These are phyloP conservation scores for Hemichromis elongatus DNA, from an alignment of 2,113 vertebrate species.

Conservation along the genomic window DNA sequence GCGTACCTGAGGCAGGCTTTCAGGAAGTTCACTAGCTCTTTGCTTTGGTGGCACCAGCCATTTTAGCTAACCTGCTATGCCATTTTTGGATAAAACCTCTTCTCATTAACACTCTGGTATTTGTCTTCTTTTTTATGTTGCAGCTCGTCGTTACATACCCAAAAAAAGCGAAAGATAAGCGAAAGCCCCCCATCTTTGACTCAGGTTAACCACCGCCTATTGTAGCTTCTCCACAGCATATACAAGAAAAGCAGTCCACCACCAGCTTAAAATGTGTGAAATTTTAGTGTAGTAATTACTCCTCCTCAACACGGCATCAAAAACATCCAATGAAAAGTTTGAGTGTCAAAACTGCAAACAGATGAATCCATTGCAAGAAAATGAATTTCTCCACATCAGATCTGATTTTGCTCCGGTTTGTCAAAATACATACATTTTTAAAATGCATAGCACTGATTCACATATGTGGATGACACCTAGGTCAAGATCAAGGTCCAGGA, in stretches of 20 bases:
- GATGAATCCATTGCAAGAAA: neutral
- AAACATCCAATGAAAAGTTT: neutral
- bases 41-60: neutral
- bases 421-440: neutral
- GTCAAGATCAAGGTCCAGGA: neutral
- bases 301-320: neutral
- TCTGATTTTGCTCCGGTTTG: neutral
- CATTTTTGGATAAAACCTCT: neutral
- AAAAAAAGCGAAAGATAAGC: neutral
- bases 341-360: neutral
- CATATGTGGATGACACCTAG: neutral
- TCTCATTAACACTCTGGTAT: neutral
- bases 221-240: neutral
- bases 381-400: neutral
- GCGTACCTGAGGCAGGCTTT: too few species aligned
- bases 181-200: neutral
- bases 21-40: too few species aligned
- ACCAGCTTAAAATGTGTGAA: neutral
- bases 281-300: neutral
- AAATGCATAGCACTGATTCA: neutral
- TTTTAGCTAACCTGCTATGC: neutral
- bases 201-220: neutral
- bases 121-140: too few species aligned
- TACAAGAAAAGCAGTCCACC: neutral
- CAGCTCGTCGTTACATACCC: too few species aligned